Evolutionary conservation across 2,888 invertebrate species (phyloP).

Genomic region (Orthosia cruda): DNA sequence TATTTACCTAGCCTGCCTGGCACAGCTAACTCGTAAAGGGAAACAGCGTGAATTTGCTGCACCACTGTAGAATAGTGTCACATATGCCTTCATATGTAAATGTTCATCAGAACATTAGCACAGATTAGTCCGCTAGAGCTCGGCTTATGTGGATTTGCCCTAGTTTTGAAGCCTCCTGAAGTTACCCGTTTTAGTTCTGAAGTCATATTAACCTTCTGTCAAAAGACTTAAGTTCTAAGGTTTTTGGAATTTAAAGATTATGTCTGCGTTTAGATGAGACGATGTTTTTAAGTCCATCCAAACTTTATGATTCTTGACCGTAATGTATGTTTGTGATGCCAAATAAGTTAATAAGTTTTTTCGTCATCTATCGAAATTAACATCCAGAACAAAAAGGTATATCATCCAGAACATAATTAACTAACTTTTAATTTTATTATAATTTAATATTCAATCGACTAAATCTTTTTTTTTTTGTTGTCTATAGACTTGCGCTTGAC

Average conservation of each 20-base stretch:
- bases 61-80: slow-evolving; percentile 10
- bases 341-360: background rate
- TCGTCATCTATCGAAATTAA: background rate
- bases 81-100: slow-evolving; percentile 49
- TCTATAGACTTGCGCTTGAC: no score
- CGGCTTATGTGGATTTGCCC: slow-evolving; percentile 51
- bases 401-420: no score
- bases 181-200: slow-evolving; percentile 44
- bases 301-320: no score
- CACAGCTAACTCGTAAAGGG: background rate
- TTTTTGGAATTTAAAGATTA: slow-evolving; percentile 18
- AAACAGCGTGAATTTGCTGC: slow-evolving; percentile 23
- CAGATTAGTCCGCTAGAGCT: slow-evolving; percentile 50
- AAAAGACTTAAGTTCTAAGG: slow-evolving; percentile 4
- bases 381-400: no score
- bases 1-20: no score
- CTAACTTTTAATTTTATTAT: background rate
- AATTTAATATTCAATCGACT: background rate
- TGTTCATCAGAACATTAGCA: slow-evolving; percentile 56
- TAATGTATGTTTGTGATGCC: background rate
- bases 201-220: slow-evolving; percentile 31
- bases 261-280: background rate
- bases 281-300: background rate
- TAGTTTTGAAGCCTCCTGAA: slow-evolving; percentile 52
- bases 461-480: no score